A percentile compares a stretch with the other conserved stretches of the same genome.
phyloP scores from a whole-genome alignment of 2,888 invertebrate genomes.

The Allygus modestus region DNA sequence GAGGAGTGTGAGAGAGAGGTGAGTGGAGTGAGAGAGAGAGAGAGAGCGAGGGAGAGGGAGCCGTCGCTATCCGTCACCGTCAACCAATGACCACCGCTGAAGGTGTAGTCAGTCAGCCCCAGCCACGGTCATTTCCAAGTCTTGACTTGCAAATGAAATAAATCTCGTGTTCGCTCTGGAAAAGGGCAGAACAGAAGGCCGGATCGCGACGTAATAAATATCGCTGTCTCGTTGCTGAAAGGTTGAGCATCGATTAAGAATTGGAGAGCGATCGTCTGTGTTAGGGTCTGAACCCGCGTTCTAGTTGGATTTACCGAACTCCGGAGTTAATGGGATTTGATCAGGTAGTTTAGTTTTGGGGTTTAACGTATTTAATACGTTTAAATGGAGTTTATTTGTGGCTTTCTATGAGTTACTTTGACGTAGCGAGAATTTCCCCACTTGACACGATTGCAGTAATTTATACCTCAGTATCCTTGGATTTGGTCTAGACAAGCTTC shows the following conservation, averaged over 20 bases:
- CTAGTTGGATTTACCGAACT: not conserved
- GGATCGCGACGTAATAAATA: conserved; percentile 7
- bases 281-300: not conserved
- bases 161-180: conserved; percentile 26
- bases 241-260: conserved; percentile 37
- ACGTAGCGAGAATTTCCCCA: too few species aligned
- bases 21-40: conserved; percentile 52
- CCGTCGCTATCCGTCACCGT: not conserved
- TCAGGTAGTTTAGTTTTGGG: too few species aligned
- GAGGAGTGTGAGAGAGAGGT: conserved; percentile 53
- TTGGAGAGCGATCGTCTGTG: conserved; percentile 6
- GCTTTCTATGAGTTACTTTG: too few species aligned
- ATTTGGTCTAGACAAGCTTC: too few species aligned
- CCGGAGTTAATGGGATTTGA: too few species aligned
- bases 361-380: too few species aligned
- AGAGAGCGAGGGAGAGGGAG: conserved; percentile 38
- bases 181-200: conserved; percentile 43
- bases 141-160: conserved; percentile 43
- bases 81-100: conserved; percentile 27
- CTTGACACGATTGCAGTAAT: too few species aligned
- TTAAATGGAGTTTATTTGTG: too few species aligned
- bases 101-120: conserved; percentile 26
- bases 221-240: not conserved
- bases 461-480: too few species aligned
- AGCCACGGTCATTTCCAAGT: conserved; percentile 4